A percentile compares a stretch with the other conserved stretches of the same genome.
These are phyloP conservation scores for Oryzias curvinotus DNA, from an alignment of 2,113 vertebrate species.

Conservation along the genomic window DNA sequence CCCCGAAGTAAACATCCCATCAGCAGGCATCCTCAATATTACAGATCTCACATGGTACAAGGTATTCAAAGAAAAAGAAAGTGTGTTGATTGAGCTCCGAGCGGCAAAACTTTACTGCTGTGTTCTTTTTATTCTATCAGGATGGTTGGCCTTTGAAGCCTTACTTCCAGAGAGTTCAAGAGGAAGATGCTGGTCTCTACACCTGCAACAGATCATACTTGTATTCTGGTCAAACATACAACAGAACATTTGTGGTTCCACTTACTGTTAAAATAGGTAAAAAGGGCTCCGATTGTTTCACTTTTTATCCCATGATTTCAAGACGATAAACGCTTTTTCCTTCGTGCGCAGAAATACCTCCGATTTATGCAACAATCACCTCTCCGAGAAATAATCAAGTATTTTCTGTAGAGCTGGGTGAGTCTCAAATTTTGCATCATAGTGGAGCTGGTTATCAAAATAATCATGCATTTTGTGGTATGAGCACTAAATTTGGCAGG, in stretches of 20 bases:
- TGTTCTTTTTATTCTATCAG: neutral
- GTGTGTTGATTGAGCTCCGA: no score
- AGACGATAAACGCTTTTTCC: neutral
- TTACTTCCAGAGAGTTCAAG: slow-evolving; percentile 7
- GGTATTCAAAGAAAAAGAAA: no score
- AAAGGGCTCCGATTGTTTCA: neutral
- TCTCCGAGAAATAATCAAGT: neutral
- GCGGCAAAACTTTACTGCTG: no score
- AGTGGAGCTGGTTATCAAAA: no score
- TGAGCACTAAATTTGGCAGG: no score
- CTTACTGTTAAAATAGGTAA: slow-evolving; percentile 17
- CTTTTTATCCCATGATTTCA: neutral
- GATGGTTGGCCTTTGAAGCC: fast-evolving
- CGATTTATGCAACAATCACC: neutral
- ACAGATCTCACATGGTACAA: no score
- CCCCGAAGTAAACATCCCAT: no score
- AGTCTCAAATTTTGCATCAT: no score
- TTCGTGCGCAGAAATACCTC: neutral
- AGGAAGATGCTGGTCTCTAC: slow-evolving; percentile 32
- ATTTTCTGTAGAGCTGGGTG: slow-evolving; percentile 55
- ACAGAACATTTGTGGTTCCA: slow-evolving; percentile 1
- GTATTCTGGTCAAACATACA: slow-evolving; percentile 41
- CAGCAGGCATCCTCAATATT: no score
- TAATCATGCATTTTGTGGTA: no score
- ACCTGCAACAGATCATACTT: slow-evolving; percentile 44